Evolutionary conservation across 1,140 invertebrate species (phyloP).

Genomic region (Armadillidium nasatum): DNA sequence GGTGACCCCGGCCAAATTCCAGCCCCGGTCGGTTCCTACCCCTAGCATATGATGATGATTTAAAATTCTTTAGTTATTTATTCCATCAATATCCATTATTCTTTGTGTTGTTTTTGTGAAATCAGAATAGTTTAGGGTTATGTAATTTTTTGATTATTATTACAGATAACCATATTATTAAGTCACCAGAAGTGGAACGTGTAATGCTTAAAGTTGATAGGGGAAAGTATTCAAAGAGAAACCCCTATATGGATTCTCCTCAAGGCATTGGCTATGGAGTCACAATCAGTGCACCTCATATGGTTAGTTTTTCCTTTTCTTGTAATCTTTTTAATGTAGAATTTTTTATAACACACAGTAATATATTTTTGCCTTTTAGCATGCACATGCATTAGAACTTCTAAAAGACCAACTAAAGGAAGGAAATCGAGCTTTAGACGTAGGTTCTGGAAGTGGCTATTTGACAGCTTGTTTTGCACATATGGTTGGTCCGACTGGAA

Average conservation of each 20-base stretch:
- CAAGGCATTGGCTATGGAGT: slow-evolving; percentile 60
- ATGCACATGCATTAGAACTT: slow-evolving; percentile 88
- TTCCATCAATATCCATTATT: not conserved
- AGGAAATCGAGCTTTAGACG: slow-evolving; percentile 80
- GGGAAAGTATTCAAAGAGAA: slow-evolving; percentile 66
- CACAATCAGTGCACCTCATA: slow-evolving; percentile 96
- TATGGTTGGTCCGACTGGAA: slow-evolving; percentile 71
- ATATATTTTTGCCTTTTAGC: slow-evolving; percentile 53
- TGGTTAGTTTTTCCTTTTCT: slow-evolving; percentile 61
- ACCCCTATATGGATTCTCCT: slow-evolving; percentile 67
- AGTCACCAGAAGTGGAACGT: slow-evolving; percentile 59
- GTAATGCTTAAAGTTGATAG: slow-evolving; percentile 86
- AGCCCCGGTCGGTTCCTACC: too few relatives aligned
- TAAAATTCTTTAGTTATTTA: not conserved
- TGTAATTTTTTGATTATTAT: not conserved
- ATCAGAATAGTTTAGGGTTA: not conserved
- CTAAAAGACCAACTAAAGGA: slow-evolving; percentile 74
- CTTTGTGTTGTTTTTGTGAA: not conserved
- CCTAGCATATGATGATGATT: not conserved
- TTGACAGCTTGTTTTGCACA: slow-evolving; percentile 90
- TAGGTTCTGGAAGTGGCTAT: slow-evolving; percentile 93
- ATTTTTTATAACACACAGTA: not conserved
- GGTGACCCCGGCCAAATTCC: too few relatives aligned
- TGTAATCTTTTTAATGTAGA: slow-evolving; percentile 7
- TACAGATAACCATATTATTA: not conserved